Evolutionary conservation across 2,113 vertebrate species (phyloP).

Genomic region (Naja naja): DNA sequence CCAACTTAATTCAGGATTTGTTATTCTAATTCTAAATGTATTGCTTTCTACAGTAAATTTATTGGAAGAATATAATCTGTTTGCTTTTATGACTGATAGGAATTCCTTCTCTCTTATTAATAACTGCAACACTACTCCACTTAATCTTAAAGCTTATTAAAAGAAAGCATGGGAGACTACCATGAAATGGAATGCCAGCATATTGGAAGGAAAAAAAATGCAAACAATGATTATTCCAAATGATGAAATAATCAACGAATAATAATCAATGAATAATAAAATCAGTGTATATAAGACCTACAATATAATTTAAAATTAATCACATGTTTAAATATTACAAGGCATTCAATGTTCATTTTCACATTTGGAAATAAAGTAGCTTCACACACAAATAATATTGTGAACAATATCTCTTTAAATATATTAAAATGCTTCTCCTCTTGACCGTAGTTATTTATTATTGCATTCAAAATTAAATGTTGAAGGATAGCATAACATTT

Average conservation of each 20-base stretch:
- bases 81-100: background rate
- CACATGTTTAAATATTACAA: background rate
- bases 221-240: background rate
- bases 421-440: background rate
- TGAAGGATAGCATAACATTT: background rate
- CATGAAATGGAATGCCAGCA: background rate
- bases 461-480: background rate
- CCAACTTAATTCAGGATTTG: background rate
- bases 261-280: too few species aligned
- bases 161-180: background rate
- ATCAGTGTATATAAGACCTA: background rate
- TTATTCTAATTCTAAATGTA: background rate
- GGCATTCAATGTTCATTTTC: background rate
- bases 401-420: background rate
- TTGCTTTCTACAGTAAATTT: background rate
- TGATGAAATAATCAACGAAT: background rate
- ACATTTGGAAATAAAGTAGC: background rate
- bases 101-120: background rate
- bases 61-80: background rate
- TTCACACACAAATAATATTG: background rate
- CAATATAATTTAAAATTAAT: background rate
- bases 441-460: background rate
- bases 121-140: background rate
- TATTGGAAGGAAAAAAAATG: background rate
- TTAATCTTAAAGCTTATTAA: background rate